Conservation (phyloP, 2,797 vertebrate genomes). For the Scolopax bukidnonensis region DNA sequence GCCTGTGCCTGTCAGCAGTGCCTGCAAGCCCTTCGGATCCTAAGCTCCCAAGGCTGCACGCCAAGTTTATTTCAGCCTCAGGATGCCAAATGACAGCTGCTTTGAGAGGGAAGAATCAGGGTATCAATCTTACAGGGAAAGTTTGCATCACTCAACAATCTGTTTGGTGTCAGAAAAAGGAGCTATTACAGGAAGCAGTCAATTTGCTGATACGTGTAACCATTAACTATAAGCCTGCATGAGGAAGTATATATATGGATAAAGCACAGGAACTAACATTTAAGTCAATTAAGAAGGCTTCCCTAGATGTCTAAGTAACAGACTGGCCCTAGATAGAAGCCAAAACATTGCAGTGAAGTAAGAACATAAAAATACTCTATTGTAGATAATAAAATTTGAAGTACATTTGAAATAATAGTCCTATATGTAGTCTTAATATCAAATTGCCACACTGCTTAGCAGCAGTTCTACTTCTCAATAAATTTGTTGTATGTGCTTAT, state of each 20-base stretch:
- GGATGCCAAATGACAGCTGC: constrained; percentile 41
- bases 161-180: not conserved
- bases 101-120: not conserved
- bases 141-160: not conserved
- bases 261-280: not conserved
- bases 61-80: constrained; percentile 16
- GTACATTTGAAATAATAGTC: not conserved
- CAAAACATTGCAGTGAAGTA: not conserved
- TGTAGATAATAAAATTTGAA: not conserved
- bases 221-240: not conserved
- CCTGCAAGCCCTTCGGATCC: not conserved
- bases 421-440: not conserved
- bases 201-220: not conserved
- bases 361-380: not conserved
- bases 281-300: not conserved
- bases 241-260: not conserved
- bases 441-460: not conserved
- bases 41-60: not conserved
- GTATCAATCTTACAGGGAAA: not conserved
- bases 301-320: not conserved
- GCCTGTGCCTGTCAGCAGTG: not conserved
- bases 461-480: not conserved
- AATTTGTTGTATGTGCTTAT: not conserved
- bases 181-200: not conserved
- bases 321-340: not conserved